phyloP scores from a whole-genome alignment of 1,140 invertebrate species.

The Tetraneura akinire region DNA sequence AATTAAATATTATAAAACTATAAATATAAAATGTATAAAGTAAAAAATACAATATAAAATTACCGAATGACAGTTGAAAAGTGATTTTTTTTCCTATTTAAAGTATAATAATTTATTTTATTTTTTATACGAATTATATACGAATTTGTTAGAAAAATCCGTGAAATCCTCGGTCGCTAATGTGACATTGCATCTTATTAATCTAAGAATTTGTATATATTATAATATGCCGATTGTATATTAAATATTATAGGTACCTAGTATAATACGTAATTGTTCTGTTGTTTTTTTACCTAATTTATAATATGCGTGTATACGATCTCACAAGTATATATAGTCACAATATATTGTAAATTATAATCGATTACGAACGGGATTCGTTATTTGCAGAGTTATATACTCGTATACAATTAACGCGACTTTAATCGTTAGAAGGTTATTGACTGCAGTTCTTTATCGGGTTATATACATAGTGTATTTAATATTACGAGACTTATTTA shows the following conservation, averaged over 20 bases:
- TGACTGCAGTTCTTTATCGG: conserved; percentile 23
- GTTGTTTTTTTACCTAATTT: not conserved
- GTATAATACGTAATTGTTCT: not conserved
- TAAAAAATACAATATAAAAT: too few species aligned
- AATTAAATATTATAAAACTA: too few species aligned
- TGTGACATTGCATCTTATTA: not conserved
- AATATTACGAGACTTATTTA: not conserved
- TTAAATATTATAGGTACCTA: too few species aligned
- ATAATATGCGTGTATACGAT: not conserved
- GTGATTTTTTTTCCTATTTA: too few species aligned
- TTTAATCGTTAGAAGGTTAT: conserved; percentile 14
- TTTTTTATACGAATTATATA: too few species aligned
- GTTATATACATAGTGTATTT: too few species aligned
- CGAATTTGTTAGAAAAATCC: too few species aligned
- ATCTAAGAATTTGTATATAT: not conserved
- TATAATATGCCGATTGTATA: too few species aligned
- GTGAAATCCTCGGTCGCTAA: too few species aligned
- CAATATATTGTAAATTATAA: not conserved
- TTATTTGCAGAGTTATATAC: not conserved
- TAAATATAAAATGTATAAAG: too few species aligned
- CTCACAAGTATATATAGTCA: not conserved
- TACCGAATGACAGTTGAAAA: too few species aligned
- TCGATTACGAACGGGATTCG: not conserved
- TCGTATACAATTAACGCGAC: conserved; percentile 1
- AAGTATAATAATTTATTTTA: too few species aligned